Conservation (phyloP, 2,113 vertebrate species). For the Centropus unirufus region DNA sequence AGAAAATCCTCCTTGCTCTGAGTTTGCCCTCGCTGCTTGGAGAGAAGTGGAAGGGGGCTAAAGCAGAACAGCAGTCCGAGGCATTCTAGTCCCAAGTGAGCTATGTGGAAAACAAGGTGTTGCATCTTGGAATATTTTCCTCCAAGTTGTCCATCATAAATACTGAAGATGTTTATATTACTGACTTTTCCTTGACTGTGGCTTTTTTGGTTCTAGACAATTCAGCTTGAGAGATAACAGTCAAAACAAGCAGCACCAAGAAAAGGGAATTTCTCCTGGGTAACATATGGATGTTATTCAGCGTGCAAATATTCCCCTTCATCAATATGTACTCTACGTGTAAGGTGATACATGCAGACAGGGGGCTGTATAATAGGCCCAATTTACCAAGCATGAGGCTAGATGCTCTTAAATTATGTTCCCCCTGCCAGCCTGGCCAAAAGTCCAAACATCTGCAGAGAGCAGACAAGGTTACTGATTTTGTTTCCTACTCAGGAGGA, state of each 20-base stretch:
- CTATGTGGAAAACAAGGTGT: slow-evolving; percentile 5
- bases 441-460: neutral
- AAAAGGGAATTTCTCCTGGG: slow-evolving; percentile 9
- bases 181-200: neutral
- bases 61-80: neutral
- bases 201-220: neutral
- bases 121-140: neutral
- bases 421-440: neutral
- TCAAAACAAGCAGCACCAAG: slow-evolving; percentile 19
- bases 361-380: neutral
- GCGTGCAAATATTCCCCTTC: neutral
- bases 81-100: neutral
- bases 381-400: neutral
- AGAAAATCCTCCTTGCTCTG: slow-evolving; percentile 42
- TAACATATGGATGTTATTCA: slow-evolving; percentile 10
- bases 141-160: neutral
- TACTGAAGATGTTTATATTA: slow-evolving; percentile 16
- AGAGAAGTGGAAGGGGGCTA: neutral
- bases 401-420: neutral
- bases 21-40: neutral
- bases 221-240: neutral
- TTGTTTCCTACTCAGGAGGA: neutral
- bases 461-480: neutral
- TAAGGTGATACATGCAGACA: neutral
- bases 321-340: neutral